Conservation (phyloP, 2,888 invertebrate genomes). For the Pollenia griseotomentosa region DNA sequence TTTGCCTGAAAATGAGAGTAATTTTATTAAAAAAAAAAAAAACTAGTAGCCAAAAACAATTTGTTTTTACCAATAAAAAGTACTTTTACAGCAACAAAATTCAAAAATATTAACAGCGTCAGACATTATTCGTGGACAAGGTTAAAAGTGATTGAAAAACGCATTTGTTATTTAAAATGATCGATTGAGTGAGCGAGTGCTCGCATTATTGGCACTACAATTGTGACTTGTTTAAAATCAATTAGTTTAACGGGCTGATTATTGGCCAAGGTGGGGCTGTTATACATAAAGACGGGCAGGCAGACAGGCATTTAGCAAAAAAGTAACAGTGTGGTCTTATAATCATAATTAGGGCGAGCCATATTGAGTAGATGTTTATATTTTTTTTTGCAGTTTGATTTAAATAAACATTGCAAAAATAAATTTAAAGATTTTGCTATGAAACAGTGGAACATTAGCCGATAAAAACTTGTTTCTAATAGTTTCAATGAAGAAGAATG, state of each 20-base stretch:
- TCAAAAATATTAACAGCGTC: constrained; percentile 43
- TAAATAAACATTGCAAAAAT: no score
- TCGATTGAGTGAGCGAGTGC: neutral
- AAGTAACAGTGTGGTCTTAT: neutral
- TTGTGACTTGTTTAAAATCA: constrained; percentile 65
- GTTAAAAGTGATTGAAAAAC: constrained; percentile 65
- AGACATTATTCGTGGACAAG: constrained; percentile 60
- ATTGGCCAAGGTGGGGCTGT: constrained; percentile 62
- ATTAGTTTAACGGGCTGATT: constrained; percentile 55
- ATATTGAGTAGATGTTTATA: neutral
- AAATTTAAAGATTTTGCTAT: no score
- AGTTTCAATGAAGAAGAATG: no score
- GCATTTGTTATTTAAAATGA: constrained; percentile 36
- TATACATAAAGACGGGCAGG: constrained; percentile 33
- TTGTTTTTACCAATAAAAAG: constrained; percentile 3
- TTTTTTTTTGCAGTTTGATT: neutral
- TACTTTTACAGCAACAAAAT: constrained; percentile 32
- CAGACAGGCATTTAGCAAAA: constrained; percentile 27
- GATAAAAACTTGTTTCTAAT: no score
- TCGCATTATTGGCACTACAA: constrained; percentile 56
- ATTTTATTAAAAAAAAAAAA: neutral
- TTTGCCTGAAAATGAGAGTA: constrained; percentile 5
- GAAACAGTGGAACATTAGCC: no score
- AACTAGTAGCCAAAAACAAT: constrained; percentile 14
- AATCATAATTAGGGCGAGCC: constrained; percentile 26